These are phyloP conservation scores for Gonioctena quinquepunctata DNA, from an alignment of 1,140 invertebrate species.

Conservation along the genomic window DNA sequence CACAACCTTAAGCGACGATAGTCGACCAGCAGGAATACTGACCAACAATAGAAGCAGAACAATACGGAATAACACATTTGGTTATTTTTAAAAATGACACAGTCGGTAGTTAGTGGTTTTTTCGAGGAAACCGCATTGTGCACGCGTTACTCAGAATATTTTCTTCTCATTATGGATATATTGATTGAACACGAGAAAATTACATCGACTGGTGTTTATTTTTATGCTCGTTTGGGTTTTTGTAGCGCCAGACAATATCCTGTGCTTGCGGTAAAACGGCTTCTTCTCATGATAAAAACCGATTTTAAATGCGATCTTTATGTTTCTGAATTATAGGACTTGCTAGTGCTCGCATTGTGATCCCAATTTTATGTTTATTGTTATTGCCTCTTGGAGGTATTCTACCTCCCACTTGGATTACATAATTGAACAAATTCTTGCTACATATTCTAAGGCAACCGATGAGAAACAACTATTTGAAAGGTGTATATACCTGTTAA, in stretches of 20 bases:
- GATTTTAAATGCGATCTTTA: constrained; percentile 16
- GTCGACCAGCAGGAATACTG: constrained; percentile 6
- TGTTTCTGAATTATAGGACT: neutral
- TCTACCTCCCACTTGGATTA: constrained; percentile 18
- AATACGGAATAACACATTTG: neutral
- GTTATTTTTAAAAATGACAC: constrained; percentile 27
- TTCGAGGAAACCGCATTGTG: constrained; percentile 30
- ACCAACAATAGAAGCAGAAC: neutral
- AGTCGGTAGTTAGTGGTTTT: constrained; percentile 31
- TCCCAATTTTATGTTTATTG: constrained; percentile 20
- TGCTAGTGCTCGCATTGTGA: constrained; percentile 5
- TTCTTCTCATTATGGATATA: constrained; percentile 31
- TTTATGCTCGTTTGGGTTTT: constrained; percentile 22
- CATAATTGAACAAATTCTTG: neutral
- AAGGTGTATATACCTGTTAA: too few relatives aligned
- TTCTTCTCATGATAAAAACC: constrained; percentile 17
- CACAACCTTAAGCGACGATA: constrained; percentile 23
- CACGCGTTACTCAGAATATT: constrained; percentile 31
- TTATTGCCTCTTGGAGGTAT: constrained; percentile 11
- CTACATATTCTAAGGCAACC: neutral
- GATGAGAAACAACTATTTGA: neutral
- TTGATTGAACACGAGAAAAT: constrained; percentile 35
- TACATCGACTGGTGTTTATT: constrained; percentile 20
- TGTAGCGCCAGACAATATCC: constrained; percentile 27
- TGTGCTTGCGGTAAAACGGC: constrained; percentile 16